Base-by-base conservation (phyloP, 2,113 vertebrate species). In the Spea bombifrons region DNA sequence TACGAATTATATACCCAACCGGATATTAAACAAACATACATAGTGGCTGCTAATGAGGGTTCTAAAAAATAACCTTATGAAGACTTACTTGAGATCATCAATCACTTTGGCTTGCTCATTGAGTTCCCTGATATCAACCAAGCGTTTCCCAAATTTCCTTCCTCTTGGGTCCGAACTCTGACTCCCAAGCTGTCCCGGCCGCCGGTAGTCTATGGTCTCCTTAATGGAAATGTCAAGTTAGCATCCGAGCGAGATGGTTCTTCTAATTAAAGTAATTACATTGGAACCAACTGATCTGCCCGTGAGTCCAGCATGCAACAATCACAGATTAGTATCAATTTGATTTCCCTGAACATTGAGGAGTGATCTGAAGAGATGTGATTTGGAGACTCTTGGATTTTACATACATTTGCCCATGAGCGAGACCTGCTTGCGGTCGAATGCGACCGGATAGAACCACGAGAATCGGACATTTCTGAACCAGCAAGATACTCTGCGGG, bases 61-160 rank as follows among this genome's bases (percentile, higher is more conserved):
- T 30, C 30, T 30, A 30, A 30, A 30, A 30, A 30, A 2, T 30
- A 30, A 30, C 30, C 30, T 59, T 13, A 59, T 8, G 1, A 3
- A 13, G 8, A 87, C 94, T 87, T 93, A 99, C 97, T 97, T 99
- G 76, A 99, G 94, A 86, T 99, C 97, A 73, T 99, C 97, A 57
- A 99, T 99, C 83, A 99, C 97, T 91, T 94, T 98, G 71, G 97
- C 97, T 87, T 99, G 97, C 80, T 99, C 97, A 66, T 99, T 99
- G 69, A 99, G 92, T 85, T 99, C 97, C 85, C 97, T 87, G 80
- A 98, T 99, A 84, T 99, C 97, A 5, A 99, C 94, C 71, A 99
- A 90, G 73, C 97, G 94, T 81, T 99, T 99, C 74, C 93, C 88
- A 67, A 96, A 92, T 84, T 97, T 99, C 78, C 96, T 93, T 82